A percentile compares a stretch with the other conserved stretches of the same genome.
These are phyloP conservation scores for Drosophila mettleri DNA, from an alignment of 2,888 invertebrate species.

Conservation along the genomic window DNA sequence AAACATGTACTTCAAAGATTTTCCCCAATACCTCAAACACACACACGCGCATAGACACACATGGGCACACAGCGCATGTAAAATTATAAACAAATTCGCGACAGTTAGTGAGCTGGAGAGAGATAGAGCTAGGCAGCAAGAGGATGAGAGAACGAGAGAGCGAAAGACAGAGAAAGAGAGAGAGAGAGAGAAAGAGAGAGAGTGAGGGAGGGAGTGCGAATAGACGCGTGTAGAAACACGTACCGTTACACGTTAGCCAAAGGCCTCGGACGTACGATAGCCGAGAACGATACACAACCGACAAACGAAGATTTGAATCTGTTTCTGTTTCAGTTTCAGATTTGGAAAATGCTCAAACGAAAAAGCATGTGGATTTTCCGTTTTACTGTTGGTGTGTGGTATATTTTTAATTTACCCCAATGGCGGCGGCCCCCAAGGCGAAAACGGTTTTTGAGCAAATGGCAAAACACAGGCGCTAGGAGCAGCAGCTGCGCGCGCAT, in stretches of 20 bases:
- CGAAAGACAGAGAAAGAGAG: conserved; percentile 9
- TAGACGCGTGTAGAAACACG: conserved; percentile 50
- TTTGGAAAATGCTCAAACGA: conserved; percentile 57
- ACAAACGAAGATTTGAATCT: conserved; percentile 84
- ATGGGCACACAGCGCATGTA: conserved; percentile 15
- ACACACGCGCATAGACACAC: conserved; percentile 44
- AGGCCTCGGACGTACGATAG: conserved; percentile 43
- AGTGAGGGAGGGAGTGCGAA: conserved; percentile 6
- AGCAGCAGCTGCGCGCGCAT: conserved; percentile 66
- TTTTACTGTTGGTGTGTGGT: conserved; percentile 36
- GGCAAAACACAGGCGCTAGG: conserved; percentile 47
- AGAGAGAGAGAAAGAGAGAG: conserved; percentile 12
- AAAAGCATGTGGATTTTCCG: conserved; percentile 42
- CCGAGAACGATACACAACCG: conserved; percentile 81
- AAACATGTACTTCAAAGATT: conserved; percentile 30
- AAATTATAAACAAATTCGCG: conserved; percentile 76
- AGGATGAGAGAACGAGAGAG: conserved; percentile 7
- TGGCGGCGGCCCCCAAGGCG: conserved; percentile 45
- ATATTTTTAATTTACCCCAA: conserved; percentile 72
- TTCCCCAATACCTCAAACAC: conserved; percentile 42
- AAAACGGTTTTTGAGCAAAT: conserved; percentile 59
- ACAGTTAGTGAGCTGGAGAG: conserved; percentile 30
- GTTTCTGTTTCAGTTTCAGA: conserved; percentile 70
- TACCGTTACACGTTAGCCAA: conserved; percentile 73
- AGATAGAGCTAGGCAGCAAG: conserved; percentile 14